Percentiles rank a stretch among this genome's conserved stretches.
phyloP scores from a whole-genome alignment of 2,797 vertebrate genomes.

The Lindbergichthys nudifrons region DNA sequence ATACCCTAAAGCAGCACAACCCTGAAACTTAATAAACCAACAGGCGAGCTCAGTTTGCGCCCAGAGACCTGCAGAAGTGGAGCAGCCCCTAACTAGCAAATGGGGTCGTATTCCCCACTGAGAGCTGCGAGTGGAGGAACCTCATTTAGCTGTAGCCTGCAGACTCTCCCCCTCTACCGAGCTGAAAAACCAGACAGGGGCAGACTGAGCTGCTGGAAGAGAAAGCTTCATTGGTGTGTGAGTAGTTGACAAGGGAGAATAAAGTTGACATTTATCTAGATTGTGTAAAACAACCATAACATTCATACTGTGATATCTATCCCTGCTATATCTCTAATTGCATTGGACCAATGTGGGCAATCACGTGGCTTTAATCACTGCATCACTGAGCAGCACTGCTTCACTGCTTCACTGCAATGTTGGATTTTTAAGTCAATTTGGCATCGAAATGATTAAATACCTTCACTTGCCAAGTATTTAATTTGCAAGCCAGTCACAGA shows the following conservation, averaged over 20 bases:
- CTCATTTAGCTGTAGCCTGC: slow-evolving; percentile 86
- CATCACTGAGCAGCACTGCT: slow-evolving; percentile 10
- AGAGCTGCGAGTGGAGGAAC: slow-evolving; percentile 79
- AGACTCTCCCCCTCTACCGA: slow-evolving; percentile 68
- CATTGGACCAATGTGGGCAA: slow-evolving; percentile 1
- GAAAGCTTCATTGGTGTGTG: slow-evolving; percentile 52
- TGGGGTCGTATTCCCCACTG: slow-evolving; percentile 86
- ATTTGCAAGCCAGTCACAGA: not conserved
- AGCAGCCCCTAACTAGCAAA: slow-evolving; percentile 82
- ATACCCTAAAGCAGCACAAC: slow-evolving; percentile 75
- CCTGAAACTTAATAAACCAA: slow-evolving; percentile 80
- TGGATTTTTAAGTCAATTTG: slow-evolving; percentile 17
- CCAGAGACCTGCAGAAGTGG: slow-evolving; percentile 80
- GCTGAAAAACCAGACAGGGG: slow-evolving; percentile 63
- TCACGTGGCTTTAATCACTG: not conserved
- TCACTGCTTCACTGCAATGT: slow-evolving; percentile 15
- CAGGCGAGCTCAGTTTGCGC: slow-evolving; percentile 70
- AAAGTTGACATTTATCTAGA: slow-evolving; percentile 42
- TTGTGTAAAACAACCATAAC: not conserved
- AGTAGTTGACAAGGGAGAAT: slow-evolving; percentile 46
- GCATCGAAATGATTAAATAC: not conserved
- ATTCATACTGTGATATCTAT: not conserved
- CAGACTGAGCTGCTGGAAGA: slow-evolving; percentile 48
- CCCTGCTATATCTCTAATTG: slow-evolving; percentile 11
- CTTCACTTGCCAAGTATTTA: not conserved